phyloP scores from a whole-genome alignment of 2,888 invertebrate genomes.

The Cheilosia pagana region DNA sequence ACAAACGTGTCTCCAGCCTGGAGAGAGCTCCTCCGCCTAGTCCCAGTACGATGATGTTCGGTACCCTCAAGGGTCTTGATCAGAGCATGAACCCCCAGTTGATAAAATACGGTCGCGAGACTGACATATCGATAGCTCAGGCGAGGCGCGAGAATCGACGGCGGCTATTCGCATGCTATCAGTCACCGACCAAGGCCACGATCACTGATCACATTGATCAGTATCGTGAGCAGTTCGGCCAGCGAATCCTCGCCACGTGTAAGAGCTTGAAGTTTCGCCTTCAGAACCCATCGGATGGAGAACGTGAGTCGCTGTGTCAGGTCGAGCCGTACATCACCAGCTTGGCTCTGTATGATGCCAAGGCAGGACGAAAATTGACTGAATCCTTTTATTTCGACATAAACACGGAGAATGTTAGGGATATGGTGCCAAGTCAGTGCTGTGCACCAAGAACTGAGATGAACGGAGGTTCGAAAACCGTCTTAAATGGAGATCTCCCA shows the following conservation, averaged over 20 bases:
- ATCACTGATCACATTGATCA: constrained; percentile 87
- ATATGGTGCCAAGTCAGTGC: constrained; percentile 83
- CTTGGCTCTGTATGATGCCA: constrained; percentile 95
- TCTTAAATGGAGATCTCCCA: constrained; percentile 51
- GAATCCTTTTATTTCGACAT: constrained; percentile 97
- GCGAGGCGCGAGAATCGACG: constrained; percentile 91
- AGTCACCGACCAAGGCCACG: constrained; percentile 82
- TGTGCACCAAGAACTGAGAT: constrained; percentile 58
- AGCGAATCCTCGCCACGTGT: constrained; percentile 92
- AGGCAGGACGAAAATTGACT: constrained; percentile 93
- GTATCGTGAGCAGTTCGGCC: constrained; percentile 94
- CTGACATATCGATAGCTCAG: constrained; percentile 92
- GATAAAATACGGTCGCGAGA: constrained; percentile 95
- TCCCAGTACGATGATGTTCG: constrained; percentile 88
- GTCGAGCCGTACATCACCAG: constrained; percentile 97
- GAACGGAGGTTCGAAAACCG: constrained; percentile 61
- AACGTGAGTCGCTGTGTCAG: constrained; percentile 88
- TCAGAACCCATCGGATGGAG: constrained; percentile 88
- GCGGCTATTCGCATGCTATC: constrained; percentile 90
- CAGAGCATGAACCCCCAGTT: constrained; percentile 96
- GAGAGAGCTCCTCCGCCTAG: constrained; percentile 87
- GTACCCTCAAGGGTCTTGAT: constrained; percentile 93
- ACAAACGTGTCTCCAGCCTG: constrained; percentile 88
- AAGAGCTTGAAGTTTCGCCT: constrained; percentile 93
- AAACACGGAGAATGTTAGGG: constrained; percentile 89